These are phyloP conservation scores for Macrosiphum euphorbiae DNA, from an alignment of 2,888 invertebrate genomes.

Conservation along the genomic window DNA sequence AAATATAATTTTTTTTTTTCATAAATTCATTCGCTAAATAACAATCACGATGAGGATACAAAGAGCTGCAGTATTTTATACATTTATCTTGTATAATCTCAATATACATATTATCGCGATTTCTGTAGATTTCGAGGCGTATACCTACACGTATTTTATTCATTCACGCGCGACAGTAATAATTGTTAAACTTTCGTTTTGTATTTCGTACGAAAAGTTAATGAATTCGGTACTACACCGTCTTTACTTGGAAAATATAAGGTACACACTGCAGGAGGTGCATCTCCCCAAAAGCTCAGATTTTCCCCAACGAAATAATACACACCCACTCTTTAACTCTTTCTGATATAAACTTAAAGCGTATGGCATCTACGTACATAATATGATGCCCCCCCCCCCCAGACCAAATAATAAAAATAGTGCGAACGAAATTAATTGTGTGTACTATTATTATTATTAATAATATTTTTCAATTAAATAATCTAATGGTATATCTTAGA, in stretches of 20 bases:
- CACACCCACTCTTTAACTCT: neutral
- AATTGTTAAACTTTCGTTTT: neutral
- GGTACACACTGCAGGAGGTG: neutral
- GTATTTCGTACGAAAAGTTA: neutral
- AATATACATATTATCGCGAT: neutral
- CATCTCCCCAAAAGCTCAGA: neutral
- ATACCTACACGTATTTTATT: neutral
- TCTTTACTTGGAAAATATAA: neutral
- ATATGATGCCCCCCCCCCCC: neutral
- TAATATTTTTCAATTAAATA: neutral
- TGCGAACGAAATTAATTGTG: neutral
- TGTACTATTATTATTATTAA: neutral
- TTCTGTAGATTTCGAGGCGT: neutral
- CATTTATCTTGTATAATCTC: neutral
- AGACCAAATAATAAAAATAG: neutral
- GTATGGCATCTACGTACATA: neutral
- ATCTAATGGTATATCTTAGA: neutral
- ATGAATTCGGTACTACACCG: neutral
- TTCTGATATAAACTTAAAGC: neutral
- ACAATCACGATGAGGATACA: neutral
- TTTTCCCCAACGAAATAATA: neutral
- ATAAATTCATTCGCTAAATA: neutral
- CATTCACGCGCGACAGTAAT: neutral
- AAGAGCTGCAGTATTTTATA: neutral
- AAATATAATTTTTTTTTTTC: neutral